A percentile compares a stretch with the other conserved stretches of the same genome.
Conservation (phyloP, 2,888 invertebrate species). For the Drosophila nigricruria region DNA sequence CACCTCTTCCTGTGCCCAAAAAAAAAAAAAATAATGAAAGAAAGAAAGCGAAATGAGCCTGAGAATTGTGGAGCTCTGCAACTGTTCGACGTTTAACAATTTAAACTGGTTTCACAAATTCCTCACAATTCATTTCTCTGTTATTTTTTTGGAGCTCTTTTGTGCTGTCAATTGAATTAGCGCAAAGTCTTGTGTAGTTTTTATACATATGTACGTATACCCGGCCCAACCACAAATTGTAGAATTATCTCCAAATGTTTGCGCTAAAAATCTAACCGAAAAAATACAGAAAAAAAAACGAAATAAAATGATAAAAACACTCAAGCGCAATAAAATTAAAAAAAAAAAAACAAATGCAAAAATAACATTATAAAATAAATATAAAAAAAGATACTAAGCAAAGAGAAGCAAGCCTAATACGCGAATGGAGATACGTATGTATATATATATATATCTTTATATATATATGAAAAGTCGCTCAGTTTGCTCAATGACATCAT, state of each 20-base stretch:
- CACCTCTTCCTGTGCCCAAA: slow-evolving; percentile 63
- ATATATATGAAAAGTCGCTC: slow-evolving; percentile 54
- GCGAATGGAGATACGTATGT: slow-evolving; percentile 23
- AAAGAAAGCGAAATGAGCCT: slow-evolving; percentile 17
- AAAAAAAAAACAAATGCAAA: slow-evolving; percentile 37
- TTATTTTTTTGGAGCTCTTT: slow-evolving; percentile 35
- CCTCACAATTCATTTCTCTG: slow-evolving; percentile 46
- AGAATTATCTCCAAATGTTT: slow-evolving; percentile 69
- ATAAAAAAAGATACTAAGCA: slow-evolving; percentile 49
- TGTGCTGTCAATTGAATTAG: slow-evolving; percentile 77
- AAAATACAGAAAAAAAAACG: slow-evolving; percentile 5
- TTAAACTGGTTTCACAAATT: slow-evolving; percentile 53
- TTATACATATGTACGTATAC: slow-evolving; percentile 1
- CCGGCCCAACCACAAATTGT: slow-evolving; percentile 25
- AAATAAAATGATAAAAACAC: slow-evolving; percentile 65
- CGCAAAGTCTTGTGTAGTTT: slow-evolving; percentile 44
- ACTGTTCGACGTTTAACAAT: slow-evolving; percentile 22
- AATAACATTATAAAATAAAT: slow-evolving; percentile 39
- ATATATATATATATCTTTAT: slow-evolving; percentile 20
- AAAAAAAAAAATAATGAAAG: background rate
- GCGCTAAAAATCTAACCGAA: slow-evolving; percentile 57
- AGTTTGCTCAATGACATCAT: slow-evolving; percentile 69
- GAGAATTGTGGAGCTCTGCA: slow-evolving; percentile 23
- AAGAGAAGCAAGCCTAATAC: slow-evolving; percentile 62
- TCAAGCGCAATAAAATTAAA: slow-evolving; percentile 60